These are phyloP conservation scores for Plestiodon gilberti DNA, from an alignment of 2,113 vertebrate genomes.

Conservation along the genomic window DNA sequence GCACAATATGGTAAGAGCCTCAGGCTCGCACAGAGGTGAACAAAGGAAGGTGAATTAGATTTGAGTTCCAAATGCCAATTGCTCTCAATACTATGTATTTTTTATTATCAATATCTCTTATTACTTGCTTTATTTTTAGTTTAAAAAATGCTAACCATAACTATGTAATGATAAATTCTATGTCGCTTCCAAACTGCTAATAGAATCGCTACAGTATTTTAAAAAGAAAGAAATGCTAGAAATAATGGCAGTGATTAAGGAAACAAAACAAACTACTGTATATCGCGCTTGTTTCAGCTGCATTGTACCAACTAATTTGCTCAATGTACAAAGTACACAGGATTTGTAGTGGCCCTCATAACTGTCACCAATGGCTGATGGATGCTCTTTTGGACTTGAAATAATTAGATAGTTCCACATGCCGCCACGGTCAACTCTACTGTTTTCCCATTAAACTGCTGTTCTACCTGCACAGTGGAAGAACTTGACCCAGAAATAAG, in stretches of 20 bases:
- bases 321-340: neutral
- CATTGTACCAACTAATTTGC: neutral
- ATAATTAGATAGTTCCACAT: neutral
- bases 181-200: neutral
- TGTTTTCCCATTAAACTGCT: neutral
- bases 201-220: neutral
- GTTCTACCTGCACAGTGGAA: neutral
- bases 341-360: neutral
- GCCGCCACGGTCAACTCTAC: neutral
- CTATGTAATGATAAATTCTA: neutral
- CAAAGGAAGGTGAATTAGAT: neutral
- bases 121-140: neutral
- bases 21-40: conserved; percentile 1
- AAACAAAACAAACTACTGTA: neutral
- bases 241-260: neutral
- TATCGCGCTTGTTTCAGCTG: neutral
- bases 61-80: neutral
- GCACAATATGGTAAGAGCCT: conserved; percentile 18
- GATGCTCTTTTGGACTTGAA: neutral
- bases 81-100: neutral
- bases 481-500: neutral
- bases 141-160: neutral
- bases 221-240: neutral
- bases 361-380: neutral
- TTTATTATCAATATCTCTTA: neutral